A percentile compares a stretch with the other conserved stretches of the same genome.
Evolutionary conservation across 2,888 invertebrate genomes (phyloP).

Genomic region (Tethea ocularis): DNA sequence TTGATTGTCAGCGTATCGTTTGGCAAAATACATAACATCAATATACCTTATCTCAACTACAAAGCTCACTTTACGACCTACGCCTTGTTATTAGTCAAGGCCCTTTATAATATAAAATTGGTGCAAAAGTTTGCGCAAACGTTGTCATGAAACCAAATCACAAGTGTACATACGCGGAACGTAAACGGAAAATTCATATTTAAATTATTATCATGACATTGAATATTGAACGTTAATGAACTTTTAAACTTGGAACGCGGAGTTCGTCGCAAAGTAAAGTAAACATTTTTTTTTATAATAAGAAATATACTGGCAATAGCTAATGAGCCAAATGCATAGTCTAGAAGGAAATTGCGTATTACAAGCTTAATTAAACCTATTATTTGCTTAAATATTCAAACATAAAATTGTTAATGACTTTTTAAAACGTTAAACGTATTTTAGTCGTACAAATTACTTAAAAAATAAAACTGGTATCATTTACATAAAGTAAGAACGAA

Average conservation of each 20-base stretch:
- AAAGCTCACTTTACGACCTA: background rate
- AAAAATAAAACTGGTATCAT: conserved; percentile 18
- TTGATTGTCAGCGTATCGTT: background rate
- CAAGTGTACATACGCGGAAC: conserved; percentile 21
- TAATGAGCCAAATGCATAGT: too few species aligned
- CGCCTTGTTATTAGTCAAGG: conserved; percentile 7
- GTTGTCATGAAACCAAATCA: conserved; percentile 31
- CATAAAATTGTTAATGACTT: too few species aligned
- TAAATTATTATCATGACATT: conserved; percentile 39
- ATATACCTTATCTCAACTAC: background rate
- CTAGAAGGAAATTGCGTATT: too few species aligned
- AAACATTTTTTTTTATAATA: conserved; percentile 30
- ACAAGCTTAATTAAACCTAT: too few species aligned
- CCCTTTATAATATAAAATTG: conserved; percentile 8
- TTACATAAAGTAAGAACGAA: conserved; percentile 24
- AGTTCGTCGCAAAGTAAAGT: conserved; percentile 27
- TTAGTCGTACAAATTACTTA: too few species aligned
- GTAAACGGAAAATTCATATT: conserved; percentile 40
- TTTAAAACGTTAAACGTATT: too few species aligned
- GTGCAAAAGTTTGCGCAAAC: conserved; percentile 24
- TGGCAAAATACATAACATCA: background rate
- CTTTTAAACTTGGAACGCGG: conserved; percentile 49
- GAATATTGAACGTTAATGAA: conserved; percentile 54
- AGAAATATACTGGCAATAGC: too few species aligned
- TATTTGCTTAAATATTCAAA: too few species aligned